Evolutionary conservation across 2,888 invertebrate species (phyloP), one percentile per base, ranked within the genome.

Genomic region (Tridacna crocea): DNA sequence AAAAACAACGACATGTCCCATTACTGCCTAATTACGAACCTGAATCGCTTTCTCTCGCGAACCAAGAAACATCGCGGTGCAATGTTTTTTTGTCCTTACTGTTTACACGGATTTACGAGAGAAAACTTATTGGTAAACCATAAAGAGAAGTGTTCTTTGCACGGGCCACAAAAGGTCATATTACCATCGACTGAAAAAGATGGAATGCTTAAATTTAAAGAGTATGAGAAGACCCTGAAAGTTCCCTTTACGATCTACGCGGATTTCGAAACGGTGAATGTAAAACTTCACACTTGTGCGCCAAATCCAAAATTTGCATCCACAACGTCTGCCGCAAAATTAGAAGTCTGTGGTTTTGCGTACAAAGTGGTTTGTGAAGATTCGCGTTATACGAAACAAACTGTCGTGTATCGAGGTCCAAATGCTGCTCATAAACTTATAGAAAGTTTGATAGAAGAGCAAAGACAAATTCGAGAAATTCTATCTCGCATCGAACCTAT

Each of bases 11-110:
- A 78, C 51, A 73, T 47, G 12, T 70, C 81, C 1, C 87, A 84
- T 75, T 87, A 83, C 48, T 80, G 82, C 72, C 72, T 87, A 46
- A 87, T 84, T 46, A 83, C 46, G 36, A 48, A 87, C 58, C 65
- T 87, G 8, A 83, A 84, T 66, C 47, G 84, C 3, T 87, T 87
- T 68, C 74, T 87, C 22, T 83, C 72, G 58, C 51, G 81, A 36
- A 75, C 79, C 26, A 81, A 80, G 15, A 68, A 19, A 12, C 63
- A 75, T 66, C 51, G 60, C 47, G 17, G 55, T 11, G 22, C 68
- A 58, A 22, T 61, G 26, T 74, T 72, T 61, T n/a, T 77, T 48
- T 83, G 83, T 24, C 24, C 65, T 27, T 80, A 74, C 24, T 83
- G 80, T 46, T 48, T 80, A 47, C 83, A 80, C 63, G 83, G 66